Evolutionary conservation across 2,797 vertebrate genomes (phyloP).

Genomic region (Gastrophryne carolinensis): DNA sequence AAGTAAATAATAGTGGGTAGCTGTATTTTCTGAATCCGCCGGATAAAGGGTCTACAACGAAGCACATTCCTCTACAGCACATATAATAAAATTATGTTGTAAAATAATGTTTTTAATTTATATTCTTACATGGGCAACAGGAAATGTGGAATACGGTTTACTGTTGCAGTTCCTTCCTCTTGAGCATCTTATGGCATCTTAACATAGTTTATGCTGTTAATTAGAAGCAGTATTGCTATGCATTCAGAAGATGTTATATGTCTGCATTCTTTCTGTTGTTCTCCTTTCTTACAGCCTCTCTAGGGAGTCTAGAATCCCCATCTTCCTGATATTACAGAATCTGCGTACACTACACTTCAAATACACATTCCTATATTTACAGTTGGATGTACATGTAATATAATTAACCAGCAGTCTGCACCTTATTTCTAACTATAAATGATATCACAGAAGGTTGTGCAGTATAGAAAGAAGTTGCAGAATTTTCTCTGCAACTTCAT

Average conservation of each 20-base stretch:
- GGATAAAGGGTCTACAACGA: slow-evolving; percentile 19
- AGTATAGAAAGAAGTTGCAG: slow-evolving; percentile 1
- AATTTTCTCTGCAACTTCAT: slow-evolving; percentile 18
- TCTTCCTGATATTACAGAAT: not conserved
- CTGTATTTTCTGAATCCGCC: not conserved
- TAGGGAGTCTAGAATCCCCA: slow-evolving; percentile 25
- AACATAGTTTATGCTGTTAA: slow-evolving; percentile 51
- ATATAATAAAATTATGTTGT: slow-evolving; percentile 26
- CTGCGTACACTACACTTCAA: not conserved
- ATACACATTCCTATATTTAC: not conserved
- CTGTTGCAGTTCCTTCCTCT: slow-evolving; percentile 25
- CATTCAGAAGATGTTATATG: slow-evolving; percentile 26
- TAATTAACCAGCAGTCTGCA: not conserved
- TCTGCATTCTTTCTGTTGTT: not conserved
- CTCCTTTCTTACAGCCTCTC: not conserved
- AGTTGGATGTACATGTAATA: not conserved
- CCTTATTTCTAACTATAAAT: not conserved
- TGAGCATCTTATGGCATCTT: slow-evolving; percentile 37
- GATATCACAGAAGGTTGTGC: not conserved
- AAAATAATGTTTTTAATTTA: slow-evolving; percentile 39
- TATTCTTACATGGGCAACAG: slow-evolving; percentile 19
- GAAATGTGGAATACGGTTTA: slow-evolving; percentile 25
- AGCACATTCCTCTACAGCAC: not conserved
- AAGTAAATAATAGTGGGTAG: too few species aligned
- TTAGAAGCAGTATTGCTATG: slow-evolving; percentile 28